A percentile compares a stretch with the other conserved stretches of the same genome.
Conservation (phyloP, 2,888 invertebrate species). For the Pyrrhosoma nymphula region DNA sequence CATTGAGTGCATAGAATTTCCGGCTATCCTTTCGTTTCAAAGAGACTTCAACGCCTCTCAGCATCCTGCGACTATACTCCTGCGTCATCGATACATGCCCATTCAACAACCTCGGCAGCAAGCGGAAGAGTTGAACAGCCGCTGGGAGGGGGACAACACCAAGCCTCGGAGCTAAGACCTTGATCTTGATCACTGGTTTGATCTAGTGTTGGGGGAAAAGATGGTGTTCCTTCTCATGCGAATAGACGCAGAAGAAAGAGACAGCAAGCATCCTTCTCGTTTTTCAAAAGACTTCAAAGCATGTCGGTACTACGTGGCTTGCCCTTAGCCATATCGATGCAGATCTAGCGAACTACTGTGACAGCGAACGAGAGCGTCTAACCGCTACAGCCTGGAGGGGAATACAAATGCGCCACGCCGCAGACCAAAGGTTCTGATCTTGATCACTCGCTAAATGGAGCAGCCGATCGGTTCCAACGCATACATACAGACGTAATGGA, state of each 20-base stretch:
- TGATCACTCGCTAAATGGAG: background rate
- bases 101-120: background rate
- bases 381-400: background rate
- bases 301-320: background rate
- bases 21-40: background rate
- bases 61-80: background rate
- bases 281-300: background rate
- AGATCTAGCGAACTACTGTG: background rate
- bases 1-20: no score
- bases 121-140: background rate
- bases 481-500: background rate
- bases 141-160: background rate
- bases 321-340: background rate
- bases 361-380: background rate
- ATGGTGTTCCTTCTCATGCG: background rate
- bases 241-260: background rate
- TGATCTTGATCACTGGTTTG: constrained; percentile 19
- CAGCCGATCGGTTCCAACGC: background rate
- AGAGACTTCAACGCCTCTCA: background rate
- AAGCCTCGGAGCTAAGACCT: background rate
- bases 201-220: background rate
- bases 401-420: background rate
- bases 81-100: background rate
- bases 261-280: background rate
- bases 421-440: background rate